These are phyloP conservation scores for Acrobasis repandana DNA, from an alignment of 2,888 invertebrate genomes.

Conservation along the genomic window DNA sequence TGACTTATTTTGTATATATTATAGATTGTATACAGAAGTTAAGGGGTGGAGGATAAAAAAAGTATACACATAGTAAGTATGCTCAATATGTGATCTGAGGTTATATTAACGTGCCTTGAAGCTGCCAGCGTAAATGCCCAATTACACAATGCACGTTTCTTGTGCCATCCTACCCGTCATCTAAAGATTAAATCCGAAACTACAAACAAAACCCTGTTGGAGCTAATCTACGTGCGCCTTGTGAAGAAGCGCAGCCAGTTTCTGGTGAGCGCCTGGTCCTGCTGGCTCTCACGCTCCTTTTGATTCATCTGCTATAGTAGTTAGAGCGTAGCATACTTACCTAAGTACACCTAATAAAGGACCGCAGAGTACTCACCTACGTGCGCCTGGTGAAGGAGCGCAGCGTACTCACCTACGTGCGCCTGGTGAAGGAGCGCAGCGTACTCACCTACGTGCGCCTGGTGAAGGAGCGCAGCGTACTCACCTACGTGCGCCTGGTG, in stretches of 20 bases:
- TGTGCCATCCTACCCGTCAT: too few species aligned
- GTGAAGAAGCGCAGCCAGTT: conserved; percentile 86
- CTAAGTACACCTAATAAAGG: conserved; percentile 77
- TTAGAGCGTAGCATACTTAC: conserved; percentile 84
- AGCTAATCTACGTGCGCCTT: not conserved
- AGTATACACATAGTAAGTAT: too few species aligned
- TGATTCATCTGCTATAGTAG: conserved; percentile 85
- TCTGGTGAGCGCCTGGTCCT: conserved; percentile 79
- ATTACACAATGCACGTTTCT: too few species aligned
- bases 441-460: conserved; percentile 84
- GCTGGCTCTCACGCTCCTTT: conserved; percentile 75
- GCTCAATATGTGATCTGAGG: too few species aligned
- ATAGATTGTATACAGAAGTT: too few species aligned
- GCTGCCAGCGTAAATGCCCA: too few species aligned
- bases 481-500: conserved; percentile 45
- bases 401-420: conserved; percentile 43
- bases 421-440: conserved; percentile 83
- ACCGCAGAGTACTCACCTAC: not conserved
- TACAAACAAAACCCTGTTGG: too few species aligned
- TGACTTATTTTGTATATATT: too few species aligned
- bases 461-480: conserved; percentile 37
- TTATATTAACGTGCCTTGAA: too few species aligned
- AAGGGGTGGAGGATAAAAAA: too few species aligned
- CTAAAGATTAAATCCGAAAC: too few species aligned
- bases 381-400: conserved; percentile 76